Evolutionary conservation across 1,140 invertebrate genomes (phyloP).

Genomic region (Hestina assimilis): DNA sequence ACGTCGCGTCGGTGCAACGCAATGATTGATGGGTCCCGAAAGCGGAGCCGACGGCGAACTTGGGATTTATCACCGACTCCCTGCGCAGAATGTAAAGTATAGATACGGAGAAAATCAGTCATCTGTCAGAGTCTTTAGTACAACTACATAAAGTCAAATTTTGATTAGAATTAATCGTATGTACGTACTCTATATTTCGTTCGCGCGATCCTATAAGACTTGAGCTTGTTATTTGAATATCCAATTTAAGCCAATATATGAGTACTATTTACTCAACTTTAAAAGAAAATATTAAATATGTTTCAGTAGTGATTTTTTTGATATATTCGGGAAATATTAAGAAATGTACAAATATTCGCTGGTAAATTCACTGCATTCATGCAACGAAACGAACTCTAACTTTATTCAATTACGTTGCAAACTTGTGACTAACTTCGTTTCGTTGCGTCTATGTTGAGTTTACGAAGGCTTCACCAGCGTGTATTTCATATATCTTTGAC

Average conservation of each 20-base stretch:
- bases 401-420: no score
- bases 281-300: no score
- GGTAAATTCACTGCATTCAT: no score
- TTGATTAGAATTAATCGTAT: conserved; percentile 2
- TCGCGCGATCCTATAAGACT: conserved; percentile 26
- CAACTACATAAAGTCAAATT: conserved; percentile 13
- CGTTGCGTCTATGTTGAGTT: no score
- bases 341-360: no score
- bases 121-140: conserved; percentile 8
- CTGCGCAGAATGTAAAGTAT: conserved; percentile 34
- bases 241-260: conserved; percentile 21
- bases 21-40: conserved; percentile 72
- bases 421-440: no score
- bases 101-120: background rate
- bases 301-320: no score
- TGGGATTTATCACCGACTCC: conserved; percentile 66
- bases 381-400: no score
- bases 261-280: background rate
- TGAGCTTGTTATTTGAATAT: conserved; percentile 25
- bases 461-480: no score
- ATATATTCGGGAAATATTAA: no score
- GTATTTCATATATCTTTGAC: no score
- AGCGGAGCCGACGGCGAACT: conserved; percentile 61
- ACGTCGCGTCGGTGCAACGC: conserved; percentile 47
- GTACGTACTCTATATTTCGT: conserved; percentile 44